Conservation (phyloP, 2,888 invertebrate genomes). For the Ichneumoninae sp. region DNA sequence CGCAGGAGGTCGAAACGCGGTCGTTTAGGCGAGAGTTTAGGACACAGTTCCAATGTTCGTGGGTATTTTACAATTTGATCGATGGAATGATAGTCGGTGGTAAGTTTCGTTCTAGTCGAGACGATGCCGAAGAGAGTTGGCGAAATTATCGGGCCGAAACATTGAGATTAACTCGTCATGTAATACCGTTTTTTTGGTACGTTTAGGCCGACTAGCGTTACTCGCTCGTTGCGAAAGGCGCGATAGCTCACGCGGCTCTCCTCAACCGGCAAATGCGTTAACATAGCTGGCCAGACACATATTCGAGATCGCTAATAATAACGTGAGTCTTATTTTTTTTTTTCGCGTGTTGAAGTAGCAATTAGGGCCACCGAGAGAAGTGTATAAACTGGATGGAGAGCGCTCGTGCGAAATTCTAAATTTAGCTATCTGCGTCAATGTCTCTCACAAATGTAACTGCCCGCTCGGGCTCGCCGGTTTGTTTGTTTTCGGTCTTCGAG, state of each 20-base stretch:
- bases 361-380: constrained; percentile 60
- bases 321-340: constrained; percentile 47
- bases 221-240: constrained; percentile 42
- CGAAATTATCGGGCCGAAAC: neutral
- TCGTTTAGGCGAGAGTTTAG: neutral
- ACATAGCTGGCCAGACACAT: neutral
- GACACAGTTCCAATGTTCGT: neutral
- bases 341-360: constrained; percentile 57
- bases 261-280: constrained; percentile 26
- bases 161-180: neutral
- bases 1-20: neutral
- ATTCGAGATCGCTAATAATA: constrained; percentile 35
- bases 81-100: constrained; percentile 13
- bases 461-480: constrained; percentile 15
- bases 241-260: constrained; percentile 12
- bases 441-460: constrained; percentile 38
- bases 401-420: constrained; percentile 49
- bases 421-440: constrained; percentile 58
- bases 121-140: neutral
- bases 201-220: constrained; percentile 14
- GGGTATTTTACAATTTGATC: constrained; percentile 20
- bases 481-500: neutral
- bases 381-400: constrained; percentile 39
- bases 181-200: neutral
- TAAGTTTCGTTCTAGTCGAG: neutral